Evolutionary conservation across 2,113 vertebrate genomes (phyloP).

Genomic region (Dissostichus mawsoni): DNA sequence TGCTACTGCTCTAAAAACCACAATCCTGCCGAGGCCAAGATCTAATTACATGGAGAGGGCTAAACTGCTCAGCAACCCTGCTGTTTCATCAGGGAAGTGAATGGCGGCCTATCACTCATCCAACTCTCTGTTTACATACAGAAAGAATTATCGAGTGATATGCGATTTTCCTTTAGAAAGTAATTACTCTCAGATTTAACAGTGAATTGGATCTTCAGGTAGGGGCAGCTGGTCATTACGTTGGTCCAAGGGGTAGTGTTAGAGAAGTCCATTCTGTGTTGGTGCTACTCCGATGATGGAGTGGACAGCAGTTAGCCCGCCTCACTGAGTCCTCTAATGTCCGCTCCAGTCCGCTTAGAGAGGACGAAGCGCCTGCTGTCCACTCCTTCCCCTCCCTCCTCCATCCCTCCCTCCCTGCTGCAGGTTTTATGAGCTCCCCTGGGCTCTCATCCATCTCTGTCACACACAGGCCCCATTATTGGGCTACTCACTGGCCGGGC

Average conservation of each 20-base stretch:
- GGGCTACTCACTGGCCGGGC: conserved; percentile 79
- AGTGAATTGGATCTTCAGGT: conserved; percentile 51
- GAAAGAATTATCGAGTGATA: conserved; percentile 20
- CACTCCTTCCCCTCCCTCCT: conserved; percentile 70
- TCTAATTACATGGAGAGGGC: conserved; percentile 71
- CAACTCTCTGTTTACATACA: conserved; percentile 25
- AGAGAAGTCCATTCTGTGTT: conserved; percentile 48
- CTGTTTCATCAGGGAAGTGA: conserved; percentile 58
- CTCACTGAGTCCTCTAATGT: conserved; percentile 81
- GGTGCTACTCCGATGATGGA: conserved; percentile 77
- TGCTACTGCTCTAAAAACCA: conserved; percentile 51
- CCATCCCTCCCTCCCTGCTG: conserved; percentile 73
- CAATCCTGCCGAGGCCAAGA: conserved; percentile 61
- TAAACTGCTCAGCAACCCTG: conserved; percentile 56
- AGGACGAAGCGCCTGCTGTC: conserved; percentile 83
- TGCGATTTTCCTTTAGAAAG: conserved; percentile 19
- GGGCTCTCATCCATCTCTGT: conserved; percentile 88
- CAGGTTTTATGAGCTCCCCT: conserved; percentile 88
- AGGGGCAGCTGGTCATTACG: conserved; percentile 62
- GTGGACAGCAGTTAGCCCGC: conserved; percentile 81
- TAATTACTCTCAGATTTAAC: conserved; percentile 48
- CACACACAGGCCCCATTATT: conserved; percentile 87
- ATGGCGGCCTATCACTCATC: conserved; percentile 31
- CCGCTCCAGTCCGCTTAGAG: conserved; percentile 73
- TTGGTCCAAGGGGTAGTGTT: conserved; percentile 38